These are phyloP conservation scores for Diabrotica undecimpunctata DNA, from an alignment of 1,140 invertebrate species.

Conservation along the genomic window DNA sequence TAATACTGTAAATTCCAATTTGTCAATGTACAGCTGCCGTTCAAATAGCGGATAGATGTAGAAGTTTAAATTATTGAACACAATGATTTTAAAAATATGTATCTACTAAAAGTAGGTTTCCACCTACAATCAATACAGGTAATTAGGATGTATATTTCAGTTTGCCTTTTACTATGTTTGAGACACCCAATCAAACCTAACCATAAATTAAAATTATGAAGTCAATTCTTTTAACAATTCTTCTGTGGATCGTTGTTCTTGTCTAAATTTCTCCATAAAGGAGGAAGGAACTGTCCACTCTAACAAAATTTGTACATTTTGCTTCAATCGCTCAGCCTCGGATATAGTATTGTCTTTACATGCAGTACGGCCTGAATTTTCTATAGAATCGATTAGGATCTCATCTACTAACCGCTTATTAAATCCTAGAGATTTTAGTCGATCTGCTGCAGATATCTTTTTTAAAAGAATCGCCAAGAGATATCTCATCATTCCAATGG, in stretches of 20 bases:
- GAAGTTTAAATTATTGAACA: too few species aligned
- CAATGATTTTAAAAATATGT: too few species aligned
- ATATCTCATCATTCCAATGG: slow-evolving; percentile 70
- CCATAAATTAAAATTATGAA: slow-evolving; percentile 40
- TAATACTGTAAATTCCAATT: too few species aligned
- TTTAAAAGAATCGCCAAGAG: slow-evolving; percentile 74
- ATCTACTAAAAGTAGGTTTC: too few species aligned
- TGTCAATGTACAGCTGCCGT: too few species aligned
- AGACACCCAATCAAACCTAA: too few species aligned
- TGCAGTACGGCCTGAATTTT: slow-evolving; percentile 66
- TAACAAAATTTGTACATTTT: slow-evolving; percentile 71
- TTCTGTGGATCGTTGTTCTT: slow-evolving; percentile 69
- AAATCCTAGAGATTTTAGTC: slow-evolving; percentile 71
- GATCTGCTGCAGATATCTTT: slow-evolving; percentile 74
- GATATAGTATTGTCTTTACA: slow-evolving; percentile 53
- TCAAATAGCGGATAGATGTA: too few species aligned
- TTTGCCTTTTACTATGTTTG: too few species aligned
- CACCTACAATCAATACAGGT: too few species aligned
- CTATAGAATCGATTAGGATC: slow-evolving; percentile 71
- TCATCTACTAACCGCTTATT: slow-evolving; percentile 80
- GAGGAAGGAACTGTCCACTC: slow-evolving; percentile 77
- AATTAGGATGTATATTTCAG: too few species aligned
- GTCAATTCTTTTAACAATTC: slow-evolving; percentile 74
- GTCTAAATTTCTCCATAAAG: slow-evolving; percentile 71
- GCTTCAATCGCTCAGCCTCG: slow-evolving; percentile 60